Evolutionary conservation across 2,797 vertebrate species (phyloP).

Genomic region (Alectoris magna): DNA sequence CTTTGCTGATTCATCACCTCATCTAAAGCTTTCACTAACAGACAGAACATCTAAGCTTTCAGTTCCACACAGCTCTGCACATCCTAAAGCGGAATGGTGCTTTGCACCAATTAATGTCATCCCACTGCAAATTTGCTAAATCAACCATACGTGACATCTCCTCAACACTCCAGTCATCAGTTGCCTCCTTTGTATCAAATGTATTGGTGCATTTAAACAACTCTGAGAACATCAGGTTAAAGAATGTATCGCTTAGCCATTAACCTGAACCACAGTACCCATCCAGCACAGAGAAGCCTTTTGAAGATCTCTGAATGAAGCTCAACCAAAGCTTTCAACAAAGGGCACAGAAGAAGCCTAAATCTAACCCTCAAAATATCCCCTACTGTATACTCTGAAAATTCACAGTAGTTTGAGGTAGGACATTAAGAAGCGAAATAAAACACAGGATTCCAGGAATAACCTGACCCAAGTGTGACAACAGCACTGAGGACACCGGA

Average conservation of each 20-base stretch:
- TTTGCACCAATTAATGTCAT: not conserved
- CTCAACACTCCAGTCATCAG: not conserved
- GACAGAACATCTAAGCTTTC: not conserved
- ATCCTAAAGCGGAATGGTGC: not conserved
- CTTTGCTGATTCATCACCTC: not conserved
- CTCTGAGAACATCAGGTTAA: not conserved
- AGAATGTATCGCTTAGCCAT: not conserved
- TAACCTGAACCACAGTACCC: not conserved
- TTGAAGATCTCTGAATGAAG: not conserved
- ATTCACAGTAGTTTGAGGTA: not conserved
- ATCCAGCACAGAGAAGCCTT: not conserved
- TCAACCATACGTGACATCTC: fast-evolving
- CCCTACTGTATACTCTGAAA: not conserved
- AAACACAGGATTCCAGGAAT: not conserved
- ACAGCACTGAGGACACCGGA: not conserved
- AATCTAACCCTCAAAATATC: not conserved
- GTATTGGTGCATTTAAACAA: not conserved
- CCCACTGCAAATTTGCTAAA: not conserved
- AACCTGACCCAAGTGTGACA: not conserved
- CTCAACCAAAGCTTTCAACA: not conserved
- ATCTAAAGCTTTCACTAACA: not conserved
- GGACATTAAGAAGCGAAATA: not conserved
- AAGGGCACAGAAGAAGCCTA: not conserved
- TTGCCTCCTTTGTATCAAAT: not conserved
- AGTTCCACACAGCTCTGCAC: not conserved